Conservation (phyloP, 2,797 vertebrate species). For the Mastacembelus armatus region DNA sequence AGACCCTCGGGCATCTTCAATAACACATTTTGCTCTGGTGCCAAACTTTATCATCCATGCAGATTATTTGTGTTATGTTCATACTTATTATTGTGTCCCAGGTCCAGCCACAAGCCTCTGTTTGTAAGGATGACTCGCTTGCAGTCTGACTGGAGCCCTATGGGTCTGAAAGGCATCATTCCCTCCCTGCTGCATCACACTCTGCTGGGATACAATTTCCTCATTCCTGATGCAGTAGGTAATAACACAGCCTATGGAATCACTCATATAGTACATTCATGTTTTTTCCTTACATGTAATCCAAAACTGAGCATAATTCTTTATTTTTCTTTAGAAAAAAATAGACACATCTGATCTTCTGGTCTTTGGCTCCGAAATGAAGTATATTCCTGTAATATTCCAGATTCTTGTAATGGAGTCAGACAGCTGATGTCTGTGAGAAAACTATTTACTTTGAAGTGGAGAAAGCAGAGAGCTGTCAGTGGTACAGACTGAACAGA, state of each 20-base stretch:
- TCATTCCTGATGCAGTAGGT: constrained; percentile 95
- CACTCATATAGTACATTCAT: background rate
- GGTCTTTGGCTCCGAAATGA: background rate
- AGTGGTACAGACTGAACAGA: background rate
- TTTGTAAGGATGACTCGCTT: constrained; percentile 88
- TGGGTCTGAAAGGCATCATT: constrained; percentile 90
- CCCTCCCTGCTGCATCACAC: constrained; percentile 92
- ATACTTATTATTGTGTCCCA: constrained; percentile 46
- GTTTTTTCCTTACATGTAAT: background rate
- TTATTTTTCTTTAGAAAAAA: constrained; percentile 3
- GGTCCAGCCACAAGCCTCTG: constrained; percentile 88
- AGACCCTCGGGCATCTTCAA: background rate
- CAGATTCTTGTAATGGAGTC: constrained; percentile 40
- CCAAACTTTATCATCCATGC: background rate
- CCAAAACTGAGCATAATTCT: background rate
- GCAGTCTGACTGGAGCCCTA: constrained; percentile 88
- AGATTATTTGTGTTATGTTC: background rate
- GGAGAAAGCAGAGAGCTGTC: constrained; percentile 40
- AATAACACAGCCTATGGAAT: constrained; percentile 72
- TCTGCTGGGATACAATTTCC: constrained; percentile 94
- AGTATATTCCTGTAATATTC: constrained; percentile 39
- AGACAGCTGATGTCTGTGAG: constrained; percentile 33
- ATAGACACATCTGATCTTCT: background rate
- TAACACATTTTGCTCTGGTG: background rate
- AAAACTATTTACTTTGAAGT: constrained; percentile 49